Evolutionary conservation across 2,888 invertebrate species (phyloP).

Genomic region (Diaphora mendica): DNA sequence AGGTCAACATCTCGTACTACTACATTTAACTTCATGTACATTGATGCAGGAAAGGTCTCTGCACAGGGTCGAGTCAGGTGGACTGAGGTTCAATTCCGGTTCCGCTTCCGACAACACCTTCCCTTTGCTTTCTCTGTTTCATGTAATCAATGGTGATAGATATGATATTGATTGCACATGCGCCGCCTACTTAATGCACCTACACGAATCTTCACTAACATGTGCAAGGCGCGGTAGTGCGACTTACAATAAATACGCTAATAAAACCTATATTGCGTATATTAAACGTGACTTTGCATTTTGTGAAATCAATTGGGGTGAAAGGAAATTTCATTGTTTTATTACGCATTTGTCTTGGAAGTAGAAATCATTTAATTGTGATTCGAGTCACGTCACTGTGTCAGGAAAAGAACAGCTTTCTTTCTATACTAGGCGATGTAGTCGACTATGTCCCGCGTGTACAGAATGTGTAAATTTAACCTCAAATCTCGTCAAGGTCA

Average conservation of each 20-base stretch:
- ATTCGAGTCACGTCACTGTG: constrained; percentile 78
- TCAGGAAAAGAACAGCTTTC: constrained; percentile 78
- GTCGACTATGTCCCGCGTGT: constrained; percentile 61
- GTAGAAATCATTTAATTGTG: constrained; percentile 61
- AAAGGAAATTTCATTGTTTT: constrained; percentile 52
- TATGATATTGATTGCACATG: constrained; percentile 29
- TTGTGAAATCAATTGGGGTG: constrained; percentile 60
- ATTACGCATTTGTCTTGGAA: constrained; percentile 49
- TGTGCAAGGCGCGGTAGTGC: background rate
- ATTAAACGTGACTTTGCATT: constrained; percentile 49
- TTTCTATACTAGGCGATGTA: constrained; percentile 72
- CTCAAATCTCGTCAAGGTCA: constrained; percentile 77
- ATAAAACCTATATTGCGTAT: constrained; percentile 36
- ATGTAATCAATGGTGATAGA: constrained; percentile 59
- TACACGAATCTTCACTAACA: constrained; percentile 46
- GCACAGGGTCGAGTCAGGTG: constrained; percentile 75
- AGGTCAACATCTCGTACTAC: constrained; percentile 74
- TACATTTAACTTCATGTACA: constrained; percentile 53
- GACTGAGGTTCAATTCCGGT: constrained; percentile 67
- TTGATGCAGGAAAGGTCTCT: constrained; percentile 75
- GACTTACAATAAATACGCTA: constrained; percentile 13
- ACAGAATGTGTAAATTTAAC: constrained; percentile 75
- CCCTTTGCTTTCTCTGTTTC: constrained; percentile 76
- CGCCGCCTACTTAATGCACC: constrained; percentile 44
- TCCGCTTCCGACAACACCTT: constrained; percentile 79